Percentiles rank a stretch among this genome's conserved stretches.
phyloP scores from a whole-genome alignment of 2,888 invertebrate genomes.

The Tolmerus cingulatus region DNA sequence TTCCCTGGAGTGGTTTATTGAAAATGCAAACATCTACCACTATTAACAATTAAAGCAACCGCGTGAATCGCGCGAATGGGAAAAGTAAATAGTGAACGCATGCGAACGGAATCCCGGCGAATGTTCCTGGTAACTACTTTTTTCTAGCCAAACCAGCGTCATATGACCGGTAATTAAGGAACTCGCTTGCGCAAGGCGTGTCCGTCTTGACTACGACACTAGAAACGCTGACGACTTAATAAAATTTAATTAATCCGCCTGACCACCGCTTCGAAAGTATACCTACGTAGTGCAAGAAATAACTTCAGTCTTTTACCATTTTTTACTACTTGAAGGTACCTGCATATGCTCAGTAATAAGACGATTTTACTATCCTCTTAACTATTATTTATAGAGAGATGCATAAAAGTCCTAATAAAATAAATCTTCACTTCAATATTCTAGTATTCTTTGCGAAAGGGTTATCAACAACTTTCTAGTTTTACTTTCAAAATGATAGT shows the following conservation, averaged over 20 bases:
- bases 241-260: neutral
- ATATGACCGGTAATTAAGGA: neutral
- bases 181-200: neutral
- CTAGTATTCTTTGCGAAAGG: too few relatives aligned
- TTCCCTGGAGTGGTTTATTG: neutral
- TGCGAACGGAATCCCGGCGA: neutral
- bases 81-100: neutral
- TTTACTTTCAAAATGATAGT: neutral
- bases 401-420: neutral
- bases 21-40: neutral
- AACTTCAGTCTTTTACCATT: neutral
- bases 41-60: neutral
- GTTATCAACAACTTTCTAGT: neutral
- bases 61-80: neutral
- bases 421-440: too few relatives aligned
- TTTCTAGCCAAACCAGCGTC: neutral
- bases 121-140: neutral
- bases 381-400: neutral
- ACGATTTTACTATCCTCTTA: neutral
- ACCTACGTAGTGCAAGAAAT: neutral
- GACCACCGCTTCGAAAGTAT: neutral
- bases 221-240: neutral
- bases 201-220: neutral
- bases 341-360: neutral
- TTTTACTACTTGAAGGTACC: neutral